Conservation (phyloP, 1,140 invertebrate genomes). For the Heliothis virescens region DNA sequence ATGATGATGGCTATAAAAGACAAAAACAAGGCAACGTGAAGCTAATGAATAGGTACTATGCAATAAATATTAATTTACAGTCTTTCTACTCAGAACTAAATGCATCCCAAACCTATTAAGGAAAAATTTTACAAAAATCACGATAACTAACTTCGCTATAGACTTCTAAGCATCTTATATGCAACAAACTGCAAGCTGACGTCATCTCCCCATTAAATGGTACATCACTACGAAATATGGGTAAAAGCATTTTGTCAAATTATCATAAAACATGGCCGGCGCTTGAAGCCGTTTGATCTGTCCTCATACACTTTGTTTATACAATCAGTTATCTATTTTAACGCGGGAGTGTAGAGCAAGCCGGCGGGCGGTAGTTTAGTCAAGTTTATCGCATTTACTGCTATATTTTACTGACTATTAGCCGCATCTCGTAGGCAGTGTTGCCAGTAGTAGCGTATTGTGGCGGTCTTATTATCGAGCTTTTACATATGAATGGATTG, state of each 20-base stretch:
- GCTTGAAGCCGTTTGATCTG: constrained; percentile 31
- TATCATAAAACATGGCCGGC: constrained; percentile 23
- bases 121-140: too few relatives aligned
- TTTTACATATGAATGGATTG: background rate
- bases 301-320: constrained; percentile 35
- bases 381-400: constrained; percentile 46
- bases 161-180: background rate
- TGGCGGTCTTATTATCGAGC: background rate
- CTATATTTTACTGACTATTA: constrained; percentile 49
- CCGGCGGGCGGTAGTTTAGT: constrained; percentile 42
- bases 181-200: background rate
- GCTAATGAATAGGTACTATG: too few relatives aligned
- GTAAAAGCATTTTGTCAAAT: constrained; percentile 39
- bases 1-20: too few relatives aligned
- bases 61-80: too few relatives aligned
- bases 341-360: constrained; percentile 19
- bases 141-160: too few relatives aligned
- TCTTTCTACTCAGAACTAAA: too few relatives aligned
- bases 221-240: constrained; percentile 27
- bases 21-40: too few relatives aligned
- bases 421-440: constrained; percentile 2
- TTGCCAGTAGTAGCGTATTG: constrained; percentile 24
- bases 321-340: constrained; percentile 53
- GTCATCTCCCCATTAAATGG: background rate
- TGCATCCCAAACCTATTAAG: too few relatives aligned